Percentiles rank a stretch among this genome's conserved stretches.
Conservation (phyloP, 64 coral and sea anemone genomes). For the Stichodactyla helianthus region DNA sequence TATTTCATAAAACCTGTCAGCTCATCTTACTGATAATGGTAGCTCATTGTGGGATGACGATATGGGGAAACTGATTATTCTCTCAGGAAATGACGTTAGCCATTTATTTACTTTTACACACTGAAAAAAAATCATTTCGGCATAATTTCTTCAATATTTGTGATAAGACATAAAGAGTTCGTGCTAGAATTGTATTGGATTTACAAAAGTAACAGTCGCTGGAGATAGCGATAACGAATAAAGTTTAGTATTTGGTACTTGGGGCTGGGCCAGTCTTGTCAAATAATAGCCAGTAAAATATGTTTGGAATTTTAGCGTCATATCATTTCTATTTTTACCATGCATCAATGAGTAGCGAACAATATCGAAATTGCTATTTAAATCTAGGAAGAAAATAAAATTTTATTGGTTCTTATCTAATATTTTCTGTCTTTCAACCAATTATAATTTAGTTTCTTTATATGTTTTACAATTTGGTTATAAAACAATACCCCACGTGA, state of each 20-base stretch:
- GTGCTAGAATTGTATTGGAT: background rate
- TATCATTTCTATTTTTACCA: constrained; percentile 15
- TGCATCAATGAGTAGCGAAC: constrained; percentile 2
- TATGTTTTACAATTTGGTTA: background rate
- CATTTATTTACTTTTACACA: background rate
- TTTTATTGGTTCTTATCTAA: background rate
- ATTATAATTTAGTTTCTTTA: background rate
- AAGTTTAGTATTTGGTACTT: background rate
- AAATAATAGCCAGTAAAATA: constrained; percentile 10
- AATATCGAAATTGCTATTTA: background rate
- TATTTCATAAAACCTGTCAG: too few relatives aligned
- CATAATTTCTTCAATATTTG: background rate
- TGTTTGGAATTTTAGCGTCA: constrained; percentile 17
- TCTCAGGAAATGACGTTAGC: background rate
- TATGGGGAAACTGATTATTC: background rate
- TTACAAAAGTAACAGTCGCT: background rate
- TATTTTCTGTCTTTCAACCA: background rate
- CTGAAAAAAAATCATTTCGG: background rate
- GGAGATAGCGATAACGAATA: background rate
- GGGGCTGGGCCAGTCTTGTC: constrained; percentile 6
- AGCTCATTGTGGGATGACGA: background rate
- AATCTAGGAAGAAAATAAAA: background rate
- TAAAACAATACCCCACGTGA: background rate
- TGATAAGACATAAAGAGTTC: background rate
- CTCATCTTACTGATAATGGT: too few relatives aligned